These are phyloP conservation scores for Stenchaetothrips biformis DNA, from an alignment of 2,888 invertebrate genomes.

Conservation along the genomic window DNA sequence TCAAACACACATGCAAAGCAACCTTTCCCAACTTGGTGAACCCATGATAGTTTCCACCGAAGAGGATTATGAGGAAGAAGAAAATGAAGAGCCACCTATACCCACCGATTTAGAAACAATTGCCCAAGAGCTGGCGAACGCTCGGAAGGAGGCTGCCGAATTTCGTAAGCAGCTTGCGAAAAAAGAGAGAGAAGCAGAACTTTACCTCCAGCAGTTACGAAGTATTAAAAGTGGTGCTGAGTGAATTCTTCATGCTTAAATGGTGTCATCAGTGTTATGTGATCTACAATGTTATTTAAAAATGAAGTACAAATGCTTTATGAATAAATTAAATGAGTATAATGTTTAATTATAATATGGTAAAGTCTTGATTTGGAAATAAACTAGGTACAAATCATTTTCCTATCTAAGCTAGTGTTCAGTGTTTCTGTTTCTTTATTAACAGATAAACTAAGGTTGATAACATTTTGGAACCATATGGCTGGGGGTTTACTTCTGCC, in stretches of 20 bases:
- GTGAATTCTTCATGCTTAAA: not conserved
- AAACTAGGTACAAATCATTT: not conserved
- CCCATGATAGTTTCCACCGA: conserved; percentile 46
- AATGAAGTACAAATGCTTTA: not conserved
- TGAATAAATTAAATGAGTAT: not conserved
- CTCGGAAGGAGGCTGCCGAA: conserved; percentile 44
- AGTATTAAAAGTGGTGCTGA: conserved; percentile 35
- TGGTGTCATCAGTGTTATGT: not conserved
- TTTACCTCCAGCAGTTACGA: conserved; percentile 46
- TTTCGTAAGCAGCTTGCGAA: conserved; percentile 45
- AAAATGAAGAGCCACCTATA: conserved; percentile 26
- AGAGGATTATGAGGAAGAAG: conserved; percentile 47
- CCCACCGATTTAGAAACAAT: not conserved
- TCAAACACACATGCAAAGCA: conserved; percentile 35
- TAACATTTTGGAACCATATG: no score
- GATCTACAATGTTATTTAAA: not conserved
- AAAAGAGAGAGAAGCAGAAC: conserved; percentile 47
- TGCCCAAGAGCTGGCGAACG: conserved; percentile 43
- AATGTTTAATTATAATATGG: not conserved
- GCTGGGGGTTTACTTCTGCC: no score
- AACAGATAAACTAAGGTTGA: no score
- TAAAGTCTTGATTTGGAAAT: not conserved
- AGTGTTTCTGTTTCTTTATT: no score
- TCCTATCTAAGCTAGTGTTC: no score
- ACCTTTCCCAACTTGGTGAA: conserved; percentile 43